Evolutionary conservation across 2,797 vertebrate genomes (phyloP).

Genomic region (Liparis tanakae): DNA sequence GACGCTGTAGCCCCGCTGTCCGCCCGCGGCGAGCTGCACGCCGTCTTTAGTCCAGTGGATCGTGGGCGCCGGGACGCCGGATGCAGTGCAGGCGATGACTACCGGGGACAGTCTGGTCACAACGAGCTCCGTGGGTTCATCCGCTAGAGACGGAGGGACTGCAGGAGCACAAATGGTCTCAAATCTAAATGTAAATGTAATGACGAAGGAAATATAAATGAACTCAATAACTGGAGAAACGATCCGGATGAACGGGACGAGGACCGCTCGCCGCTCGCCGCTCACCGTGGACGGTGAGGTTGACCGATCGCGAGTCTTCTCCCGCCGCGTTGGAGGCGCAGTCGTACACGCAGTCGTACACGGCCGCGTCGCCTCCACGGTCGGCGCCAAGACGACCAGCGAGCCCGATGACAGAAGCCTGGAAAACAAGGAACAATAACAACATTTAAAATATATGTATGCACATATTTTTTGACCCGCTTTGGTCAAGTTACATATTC

Average conservation of each 20-base stretch:
- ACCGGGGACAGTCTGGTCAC: constrained; percentile 88
- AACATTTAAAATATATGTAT: background rate
- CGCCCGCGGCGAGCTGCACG: constrained; percentile 80
- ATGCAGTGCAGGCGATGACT: constrained; percentile 90
- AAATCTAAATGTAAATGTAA: background rate
- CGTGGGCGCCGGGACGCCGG: constrained; percentile 89
- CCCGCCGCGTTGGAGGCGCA: constrained; percentile 91
- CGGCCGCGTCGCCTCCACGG: constrained; percentile 91
- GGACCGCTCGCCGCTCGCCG: background rate
- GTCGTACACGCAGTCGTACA: constrained; percentile 92
- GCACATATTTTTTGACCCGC: too few relatives aligned
- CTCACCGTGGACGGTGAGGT: constrained; percentile 92
- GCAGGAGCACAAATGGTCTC: background rate
- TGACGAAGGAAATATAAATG: background rate
- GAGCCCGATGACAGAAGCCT: constrained; percentile 96
- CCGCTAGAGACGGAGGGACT: constrained; percentile 97
- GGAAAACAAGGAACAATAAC: constrained; percentile 7
- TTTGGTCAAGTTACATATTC: too few relatives aligned
- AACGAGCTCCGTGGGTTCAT: constrained; percentile 90
- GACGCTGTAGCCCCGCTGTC: constrained; percentile 87
- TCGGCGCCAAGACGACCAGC: constrained; percentile 92
- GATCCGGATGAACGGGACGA: background rate
- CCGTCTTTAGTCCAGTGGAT: constrained; percentile 95
- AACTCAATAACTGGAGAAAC: background rate
- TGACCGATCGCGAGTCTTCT: constrained; percentile 84